Conservation (phyloP, 2,797 vertebrate genomes). For the Syncerus caffer region DNA sequence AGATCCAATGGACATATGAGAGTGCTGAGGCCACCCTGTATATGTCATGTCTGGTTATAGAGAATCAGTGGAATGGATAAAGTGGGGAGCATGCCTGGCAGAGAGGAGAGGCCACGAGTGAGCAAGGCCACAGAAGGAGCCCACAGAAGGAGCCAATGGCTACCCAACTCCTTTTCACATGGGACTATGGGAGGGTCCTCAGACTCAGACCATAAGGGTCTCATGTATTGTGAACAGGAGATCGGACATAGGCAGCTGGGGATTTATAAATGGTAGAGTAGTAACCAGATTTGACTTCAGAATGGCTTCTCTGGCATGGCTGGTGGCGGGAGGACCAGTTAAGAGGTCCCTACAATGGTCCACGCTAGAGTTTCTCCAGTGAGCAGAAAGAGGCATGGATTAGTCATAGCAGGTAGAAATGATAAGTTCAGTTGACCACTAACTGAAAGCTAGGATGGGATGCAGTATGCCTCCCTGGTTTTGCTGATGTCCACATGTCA, state of each 20-base stretch:
- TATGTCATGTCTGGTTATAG: not conserved
- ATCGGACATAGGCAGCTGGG: not conserved
- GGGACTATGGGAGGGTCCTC: not conserved
- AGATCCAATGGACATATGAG: not conserved
- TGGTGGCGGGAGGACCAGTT: not conserved
- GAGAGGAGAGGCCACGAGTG: not conserved
- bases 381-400: not conserved
- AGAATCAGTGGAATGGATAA: not conserved
- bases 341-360: not conserved
- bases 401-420: not conserved
- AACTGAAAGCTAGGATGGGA: not conserved
- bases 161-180: not conserved
- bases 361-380: not conserved
- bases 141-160: not conserved
- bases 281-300: not conserved
- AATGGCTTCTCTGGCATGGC: not conserved
- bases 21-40: not conserved
- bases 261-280: not conserved
- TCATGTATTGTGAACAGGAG: not conserved
- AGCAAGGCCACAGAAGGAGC: not conserved
- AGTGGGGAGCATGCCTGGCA: not conserved
- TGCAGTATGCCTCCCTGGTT: not conserved
- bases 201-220: not conserved
- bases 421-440: not conserved
- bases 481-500: not conserved